Base-by-base conservation (phyloP, 2,888 invertebrate species). In the Nemotelus nigrinus region DNA sequence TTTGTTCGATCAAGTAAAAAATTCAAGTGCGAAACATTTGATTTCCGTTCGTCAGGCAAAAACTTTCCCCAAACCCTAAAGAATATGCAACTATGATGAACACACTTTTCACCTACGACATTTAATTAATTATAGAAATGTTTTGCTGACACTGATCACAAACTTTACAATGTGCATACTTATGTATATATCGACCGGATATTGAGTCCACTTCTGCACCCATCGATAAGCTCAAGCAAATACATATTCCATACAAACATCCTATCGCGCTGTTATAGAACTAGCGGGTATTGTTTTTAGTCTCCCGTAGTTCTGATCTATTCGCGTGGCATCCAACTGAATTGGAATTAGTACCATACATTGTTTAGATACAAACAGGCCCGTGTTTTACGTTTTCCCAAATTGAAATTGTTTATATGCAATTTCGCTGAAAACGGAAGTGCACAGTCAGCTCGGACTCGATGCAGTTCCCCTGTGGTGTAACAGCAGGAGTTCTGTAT, bases 341-440 rank as follows among this genome's bases (percentile, higher is more conserved):
- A 63, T 41, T 53, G 53, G 44, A 70, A 70, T 70, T 70, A 43
- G 70, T 53, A 44, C 55, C 47, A 70, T 50, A 63, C 63, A 43
- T 70, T 70, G 70, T 70, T 70, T 70, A 70, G 70, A 70, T 55
- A 70, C 74, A 48, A 67, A 60, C 74, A 65, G 68, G 77, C 55
- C 43, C 3, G 25, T 63, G 63, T 63, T 63, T 63, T 48, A 44
- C 68, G 41, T 58, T 68, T 72, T 53, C 47, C 70, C 75, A 79
- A 77, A 79, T 79, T 67, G 79, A 79, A 79, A 79, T 77, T 79
- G 77, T 79, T 79, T 77, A 76, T 63, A 64, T 75, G 76, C 65
- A 65, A 77, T 79, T 80, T 81, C 79, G 75, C 72, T 79, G 80
- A 79, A 80, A 80, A 79, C 77, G 79, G 80, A 80, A 80, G 79